A percentile compares a stretch with the other conserved stretches of the same genome.
Evolutionary conservation across 2,797 vertebrate genomes (phyloP).

Genomic region (Periparus ater): DNA sequence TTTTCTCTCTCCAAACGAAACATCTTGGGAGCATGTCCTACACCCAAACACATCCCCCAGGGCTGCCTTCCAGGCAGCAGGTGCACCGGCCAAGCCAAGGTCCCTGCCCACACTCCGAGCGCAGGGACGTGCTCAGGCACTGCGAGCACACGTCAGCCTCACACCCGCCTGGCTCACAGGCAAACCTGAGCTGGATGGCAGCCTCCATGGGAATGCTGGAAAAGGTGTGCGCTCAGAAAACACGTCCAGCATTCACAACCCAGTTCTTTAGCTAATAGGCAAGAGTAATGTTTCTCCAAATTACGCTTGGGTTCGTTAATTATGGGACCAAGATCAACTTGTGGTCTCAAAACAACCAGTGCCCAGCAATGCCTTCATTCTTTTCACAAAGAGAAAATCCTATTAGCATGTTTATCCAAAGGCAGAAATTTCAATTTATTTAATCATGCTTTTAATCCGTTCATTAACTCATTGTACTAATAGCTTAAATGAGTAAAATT

Average conservation of each 20-base stretch:
- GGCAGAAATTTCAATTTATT: background rate
- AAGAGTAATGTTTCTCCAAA: background rate
- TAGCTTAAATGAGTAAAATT: background rate
- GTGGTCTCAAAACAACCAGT: background rate
- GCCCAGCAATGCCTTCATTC: background rate
- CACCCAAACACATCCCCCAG: background rate
- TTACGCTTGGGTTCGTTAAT: background rate
- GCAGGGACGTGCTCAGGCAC: background rate
- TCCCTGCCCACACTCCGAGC: background rate
- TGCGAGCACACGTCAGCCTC: accelerated
- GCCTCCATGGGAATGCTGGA: background rate
- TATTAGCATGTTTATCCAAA: background rate
- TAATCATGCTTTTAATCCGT: background rate
- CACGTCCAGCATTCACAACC: background rate
- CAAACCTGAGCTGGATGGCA: background rate
- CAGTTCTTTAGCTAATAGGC: background rate
- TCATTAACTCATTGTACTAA: background rate
- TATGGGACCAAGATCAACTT: background rate
- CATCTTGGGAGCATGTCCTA: accelerated
- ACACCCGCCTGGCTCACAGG: accelerated
- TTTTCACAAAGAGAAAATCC: background rate
- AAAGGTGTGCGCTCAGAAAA: background rate
- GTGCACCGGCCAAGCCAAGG: background rate
- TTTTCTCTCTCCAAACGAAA: background rate
- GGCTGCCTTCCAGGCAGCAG: background rate